Evolutionary conservation across 2,113 vertebrate genomes (phyloP).

Genomic region (Marcusenius ussheri): DNA sequence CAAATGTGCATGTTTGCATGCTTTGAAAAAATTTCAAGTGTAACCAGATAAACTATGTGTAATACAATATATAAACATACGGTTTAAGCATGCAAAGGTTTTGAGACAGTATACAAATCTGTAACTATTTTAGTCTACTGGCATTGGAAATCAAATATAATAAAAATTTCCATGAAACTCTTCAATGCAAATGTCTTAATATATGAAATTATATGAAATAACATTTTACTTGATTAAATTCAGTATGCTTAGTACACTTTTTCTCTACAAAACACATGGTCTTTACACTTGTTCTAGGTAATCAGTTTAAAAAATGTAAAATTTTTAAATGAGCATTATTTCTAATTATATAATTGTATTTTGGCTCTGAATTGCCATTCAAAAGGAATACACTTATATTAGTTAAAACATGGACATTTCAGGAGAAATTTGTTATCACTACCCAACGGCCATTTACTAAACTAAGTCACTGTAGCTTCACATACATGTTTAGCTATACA

Average conservation of each 20-base stretch:
- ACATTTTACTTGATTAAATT: not conserved
- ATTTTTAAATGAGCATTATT: not conserved
- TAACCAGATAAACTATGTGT: not conserved
- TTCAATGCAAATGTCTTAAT: not conserved
- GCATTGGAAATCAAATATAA: not conserved
- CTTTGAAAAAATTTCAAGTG: not conserved
- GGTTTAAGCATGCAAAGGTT: not conserved
- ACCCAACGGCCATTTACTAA: not conserved
- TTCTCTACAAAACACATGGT: not conserved
- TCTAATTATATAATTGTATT: not conserved
- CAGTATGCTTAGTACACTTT: not conserved
- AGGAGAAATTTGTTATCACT: no score
- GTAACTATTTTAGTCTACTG: not conserved
- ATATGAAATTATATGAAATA: not conserved
- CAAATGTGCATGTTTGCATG: not conserved
- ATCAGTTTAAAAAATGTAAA: not conserved
- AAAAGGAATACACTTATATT: not conserved
- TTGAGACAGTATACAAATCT: not conserved
- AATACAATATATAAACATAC: not conserved
- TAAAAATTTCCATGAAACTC: not conserved
- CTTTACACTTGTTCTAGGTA: not conserved
- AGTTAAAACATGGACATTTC: no score
- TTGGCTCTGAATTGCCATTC: not conserved
- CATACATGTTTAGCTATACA: not conserved
- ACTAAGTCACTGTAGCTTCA: not conserved